These are phyloP conservation scores for Sesamia inferens DNA, from an alignment of 2,888 invertebrate genomes.

Conservation along the genomic window DNA sequence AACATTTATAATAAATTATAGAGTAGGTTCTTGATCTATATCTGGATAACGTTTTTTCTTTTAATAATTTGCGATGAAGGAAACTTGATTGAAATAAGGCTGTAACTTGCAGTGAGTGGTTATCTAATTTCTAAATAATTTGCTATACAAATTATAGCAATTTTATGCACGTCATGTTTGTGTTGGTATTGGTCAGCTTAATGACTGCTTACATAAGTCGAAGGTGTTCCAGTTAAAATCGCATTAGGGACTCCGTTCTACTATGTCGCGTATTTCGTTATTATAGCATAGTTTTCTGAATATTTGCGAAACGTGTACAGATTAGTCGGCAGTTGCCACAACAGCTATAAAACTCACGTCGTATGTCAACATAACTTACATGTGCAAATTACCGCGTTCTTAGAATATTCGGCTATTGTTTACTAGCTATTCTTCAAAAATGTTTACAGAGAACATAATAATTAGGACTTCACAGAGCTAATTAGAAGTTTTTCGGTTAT, in stretches of 20 bases:
- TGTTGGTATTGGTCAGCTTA: no score
- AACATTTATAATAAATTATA: neutral
- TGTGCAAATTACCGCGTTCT: conserved; percentile 32
- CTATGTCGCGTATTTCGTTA: conserved; percentile 46
- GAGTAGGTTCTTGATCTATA: neutral
- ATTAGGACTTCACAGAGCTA: neutral
- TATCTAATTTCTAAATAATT: conserved; percentile 53
- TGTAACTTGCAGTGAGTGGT: conserved; percentile 31
- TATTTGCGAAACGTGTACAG: conserved; percentile 61
- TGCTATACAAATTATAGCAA: conserved; percentile 43
- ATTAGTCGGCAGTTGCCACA: conserved; percentile 18
- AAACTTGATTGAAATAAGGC: conserved; percentile 33
- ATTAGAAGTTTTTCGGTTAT: conserved; percentile 12
- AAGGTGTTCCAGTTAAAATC: conserved; percentile 64
- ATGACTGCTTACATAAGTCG: conserved; percentile 53
- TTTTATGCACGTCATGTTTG: conserved; percentile 46
- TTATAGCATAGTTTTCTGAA: conserved; percentile 36
- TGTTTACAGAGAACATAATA: neutral
- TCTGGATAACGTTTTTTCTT: conserved; percentile 8
- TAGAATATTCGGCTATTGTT: conserved; percentile 39
- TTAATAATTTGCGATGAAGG: conserved; percentile 20
- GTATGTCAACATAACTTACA: conserved; percentile 38
- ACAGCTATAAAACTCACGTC: conserved; percentile 10
- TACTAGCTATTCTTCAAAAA: conserved; percentile 5
- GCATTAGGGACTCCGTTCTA: conserved; percentile 62